phyloP scores from a whole-genome alignment of 2,888 invertebrate species.

The Drosophila neutralis region DNA sequence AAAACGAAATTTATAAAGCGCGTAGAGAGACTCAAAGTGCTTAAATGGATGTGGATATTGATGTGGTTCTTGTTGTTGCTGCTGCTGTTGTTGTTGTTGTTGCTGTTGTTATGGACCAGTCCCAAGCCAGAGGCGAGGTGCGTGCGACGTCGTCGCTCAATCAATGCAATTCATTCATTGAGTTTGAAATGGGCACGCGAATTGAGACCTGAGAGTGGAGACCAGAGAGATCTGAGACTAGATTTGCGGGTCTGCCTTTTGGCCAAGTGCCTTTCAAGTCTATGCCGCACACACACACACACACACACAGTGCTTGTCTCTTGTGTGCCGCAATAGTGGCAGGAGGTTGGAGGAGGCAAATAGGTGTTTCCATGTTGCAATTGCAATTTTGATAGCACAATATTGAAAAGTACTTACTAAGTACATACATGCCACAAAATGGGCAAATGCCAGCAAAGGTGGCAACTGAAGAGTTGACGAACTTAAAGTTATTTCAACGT shows the following conservation, averaged over 20 bases:
- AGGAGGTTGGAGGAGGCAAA: background rate
- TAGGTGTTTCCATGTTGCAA: conserved; percentile 41
- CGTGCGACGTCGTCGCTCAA: conserved; percentile 71
- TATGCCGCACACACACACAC: background rate
- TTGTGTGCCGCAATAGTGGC: conserved; percentile 12
- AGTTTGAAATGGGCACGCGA: conserved; percentile 59
- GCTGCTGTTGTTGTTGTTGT: conserved; percentile 2
- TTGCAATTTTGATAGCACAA: conserved; percentile 18
- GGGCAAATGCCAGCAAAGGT: conserved; percentile 13
- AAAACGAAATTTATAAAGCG: conserved; percentile 68
- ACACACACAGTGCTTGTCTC: conserved; percentile 12
- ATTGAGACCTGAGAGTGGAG: conserved; percentile 22
- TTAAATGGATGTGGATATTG: conserved; percentile 45
- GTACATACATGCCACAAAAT: background rate
- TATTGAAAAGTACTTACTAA: conserved; percentile 17
- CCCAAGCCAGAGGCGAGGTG: conserved; percentile 48
- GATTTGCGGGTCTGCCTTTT: conserved; percentile 25
- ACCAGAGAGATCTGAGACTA: conserved; percentile 10
- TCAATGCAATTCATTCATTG: conserved; percentile 80
- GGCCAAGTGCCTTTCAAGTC: conserved; percentile 64
- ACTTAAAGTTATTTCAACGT: background rate
- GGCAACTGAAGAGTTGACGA: conserved; percentile 26
- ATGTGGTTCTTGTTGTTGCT: conserved; percentile 21
- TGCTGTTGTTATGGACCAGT: conserved; percentile 27
- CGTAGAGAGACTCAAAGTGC: conserved; percentile 39